Evolutionary conservation across 2,113 vertebrate species (phyloP).

Genomic region (Vimba vimba): DNA sequence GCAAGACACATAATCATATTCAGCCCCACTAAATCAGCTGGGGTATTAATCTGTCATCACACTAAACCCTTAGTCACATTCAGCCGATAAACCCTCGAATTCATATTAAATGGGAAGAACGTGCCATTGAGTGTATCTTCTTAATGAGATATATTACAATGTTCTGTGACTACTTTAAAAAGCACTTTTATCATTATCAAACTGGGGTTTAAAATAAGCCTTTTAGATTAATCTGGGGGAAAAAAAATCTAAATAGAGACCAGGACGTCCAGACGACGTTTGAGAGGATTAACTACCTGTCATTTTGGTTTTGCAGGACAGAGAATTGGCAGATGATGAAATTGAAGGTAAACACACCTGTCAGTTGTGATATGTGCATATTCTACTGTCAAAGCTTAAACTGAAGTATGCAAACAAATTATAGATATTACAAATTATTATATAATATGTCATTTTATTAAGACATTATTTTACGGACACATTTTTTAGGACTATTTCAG

Average conservation of each 20-base stretch:
- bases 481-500: background rate
- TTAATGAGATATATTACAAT: background rate
- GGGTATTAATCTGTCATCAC: slow-evolving; percentile 4
- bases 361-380: background rate
- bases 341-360: slow-evolving; percentile 73
- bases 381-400: background rate
- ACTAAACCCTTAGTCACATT: slow-evolving; percentile 7
- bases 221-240: background rate
- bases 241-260: background rate
- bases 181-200: background rate
- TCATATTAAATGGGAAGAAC: background rate
- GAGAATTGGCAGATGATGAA: slow-evolving; percentile 77
- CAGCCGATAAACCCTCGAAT: background rate
- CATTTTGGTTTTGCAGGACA: slow-evolving; percentile 65
- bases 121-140: background rate
- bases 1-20: background rate
- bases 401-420: background rate
- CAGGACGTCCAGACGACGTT: background rate
- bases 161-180: background rate
- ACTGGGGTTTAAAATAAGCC: background rate
- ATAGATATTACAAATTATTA: background rate
- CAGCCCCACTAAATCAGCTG: background rate
- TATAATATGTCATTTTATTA: background rate
- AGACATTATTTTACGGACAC: background rate
- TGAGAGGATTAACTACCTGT: slow-evolving; percentile 17